Base-by-base conservation (phyloP, 2,797 vertebrate species). In the Bradypodion ventrale region DNA sequence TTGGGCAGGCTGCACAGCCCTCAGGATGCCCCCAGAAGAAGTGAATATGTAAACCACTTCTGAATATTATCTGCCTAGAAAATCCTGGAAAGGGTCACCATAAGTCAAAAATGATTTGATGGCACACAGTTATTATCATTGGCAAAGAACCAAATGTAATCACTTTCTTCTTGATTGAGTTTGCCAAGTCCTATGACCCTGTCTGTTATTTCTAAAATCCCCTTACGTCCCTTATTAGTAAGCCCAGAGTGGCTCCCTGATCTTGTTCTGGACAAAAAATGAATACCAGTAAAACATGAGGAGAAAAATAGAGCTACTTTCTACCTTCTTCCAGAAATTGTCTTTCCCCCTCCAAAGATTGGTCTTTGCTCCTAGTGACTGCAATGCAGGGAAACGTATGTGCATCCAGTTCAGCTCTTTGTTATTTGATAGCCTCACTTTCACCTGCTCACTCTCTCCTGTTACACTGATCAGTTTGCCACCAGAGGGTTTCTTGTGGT, bases 331-430 rank as follows among this genome's bases (percentile, higher is more conserved):
- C 27, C 52, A 21, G 23, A 80, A 80, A 74, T 37, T 27, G 23
- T n/a, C n/a, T n/a, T n/a, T n/a, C n/a, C 25, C 52, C 16, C 35
- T 46, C n/a, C 29, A 75, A 56, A 69, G n/a, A 56, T 32, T 73
- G 60, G 16, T 9, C 7, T n/a, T 73, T 72, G 40, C 32, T 1
- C 27, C 5, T 62, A 68, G 5, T 0, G 23, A 1, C 4, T 42
- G 2, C 1, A 4, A 16, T 1, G 3, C 49, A 74, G n/a, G 27
- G 29, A 35, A 49, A 60, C 15, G 1, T 12, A 29, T 3, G 16
- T 69, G 3, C 0, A 0, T 40, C 0, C 5, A 77, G 2, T 2
- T 0, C 1, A 0, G 44, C 65, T 40, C 19, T 3, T 7, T 15
- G 7, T 12, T 42, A 0, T 1, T 1, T 23, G 10, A 78, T 49